A percentile compares a stretch with the other conserved stretches of the same genome.
Conservation (phyloP, 2,888 invertebrate genomes). For the Galerucella pusilla region DNA sequence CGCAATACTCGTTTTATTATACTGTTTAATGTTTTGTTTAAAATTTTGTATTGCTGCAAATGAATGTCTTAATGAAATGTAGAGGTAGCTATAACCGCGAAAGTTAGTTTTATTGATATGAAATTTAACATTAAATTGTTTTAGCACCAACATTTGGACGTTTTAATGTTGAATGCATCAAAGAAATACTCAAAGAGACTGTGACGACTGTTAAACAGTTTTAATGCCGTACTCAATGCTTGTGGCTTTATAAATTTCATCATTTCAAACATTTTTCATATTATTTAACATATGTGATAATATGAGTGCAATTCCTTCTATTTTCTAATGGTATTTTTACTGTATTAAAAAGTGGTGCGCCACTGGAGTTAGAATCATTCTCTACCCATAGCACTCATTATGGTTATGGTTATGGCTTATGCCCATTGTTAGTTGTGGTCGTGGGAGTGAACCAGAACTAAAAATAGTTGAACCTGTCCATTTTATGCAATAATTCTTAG, state of each 20-base stretch:
- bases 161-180: not conserved
- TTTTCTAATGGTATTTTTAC: not conserved
- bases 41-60: no score
- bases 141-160: no score
- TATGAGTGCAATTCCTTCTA: not conserved
- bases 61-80: no score
- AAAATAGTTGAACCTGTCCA: slow-evolving; percentile 26
- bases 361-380: not conserved
- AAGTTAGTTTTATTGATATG: not conserved
- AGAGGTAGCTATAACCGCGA: no score
- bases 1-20: not conserved
- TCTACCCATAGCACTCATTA: slow-evolving; percentile 14
- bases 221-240: no score
- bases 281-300: no score
- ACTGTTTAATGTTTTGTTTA: no score
- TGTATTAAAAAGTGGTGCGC: not conserved
- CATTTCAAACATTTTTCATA: not conserved
- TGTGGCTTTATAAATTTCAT: no score
- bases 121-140: not conserved
- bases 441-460: slow-evolving; percentile 25
- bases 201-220: no score
- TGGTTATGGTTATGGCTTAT: slow-evolving; percentile 17
- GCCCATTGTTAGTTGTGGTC: slow-evolving; percentile 18
- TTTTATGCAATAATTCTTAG: slow-evolving; percentile 11
- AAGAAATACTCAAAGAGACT: no score